Conservation (phyloP, 2,888 invertebrate species). For the Hipparchia sbordonii region DNA sequence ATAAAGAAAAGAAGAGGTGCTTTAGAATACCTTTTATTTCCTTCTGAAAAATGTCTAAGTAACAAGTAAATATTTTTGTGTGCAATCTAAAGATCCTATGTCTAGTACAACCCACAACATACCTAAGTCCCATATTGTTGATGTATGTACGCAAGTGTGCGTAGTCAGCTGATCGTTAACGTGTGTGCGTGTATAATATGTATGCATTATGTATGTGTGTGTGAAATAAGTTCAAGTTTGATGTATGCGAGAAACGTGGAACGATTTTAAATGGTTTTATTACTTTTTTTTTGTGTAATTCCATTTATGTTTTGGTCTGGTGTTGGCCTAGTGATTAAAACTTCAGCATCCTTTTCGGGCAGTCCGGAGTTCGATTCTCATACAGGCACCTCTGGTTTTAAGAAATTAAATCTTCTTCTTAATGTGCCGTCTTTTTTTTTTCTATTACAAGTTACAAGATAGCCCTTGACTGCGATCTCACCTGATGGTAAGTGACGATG, state of each 20-base stretch:
- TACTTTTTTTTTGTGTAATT: conserved; percentile 20
- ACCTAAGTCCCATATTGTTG: conserved; percentile 57
- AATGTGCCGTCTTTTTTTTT: too few relatives aligned
- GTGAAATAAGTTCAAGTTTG: conserved; percentile 26
- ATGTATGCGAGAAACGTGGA: conserved; percentile 27
- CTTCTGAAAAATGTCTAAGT: neutral
- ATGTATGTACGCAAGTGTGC: conserved; percentile 57
- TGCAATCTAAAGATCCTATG: neutral
- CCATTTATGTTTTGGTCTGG: conserved; percentile 11
- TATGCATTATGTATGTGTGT: conserved; percentile 45
- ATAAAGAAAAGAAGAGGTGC: too few relatives aligned
- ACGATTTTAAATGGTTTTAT: conserved; percentile 21
- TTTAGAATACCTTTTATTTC: too few relatives aligned
- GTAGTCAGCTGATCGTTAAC: conserved; percentile 68
- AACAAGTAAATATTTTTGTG: neutral
- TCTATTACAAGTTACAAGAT: too few relatives aligned
- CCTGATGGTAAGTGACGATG: too few relatives aligned
- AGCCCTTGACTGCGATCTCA: too few relatives aligned
- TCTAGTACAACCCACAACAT: conserved; percentile 32
- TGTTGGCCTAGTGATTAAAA: neutral
- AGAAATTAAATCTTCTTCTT: too few relatives aligned
- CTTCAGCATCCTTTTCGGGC: neutral
- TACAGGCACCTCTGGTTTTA: too few relatives aligned
- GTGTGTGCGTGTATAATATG: conserved; percentile 40
- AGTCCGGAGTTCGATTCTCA: too few relatives aligned